phyloP scores from a whole-genome alignment of 2,888 invertebrate genomes.

The Conchocele bisecta region DNA sequence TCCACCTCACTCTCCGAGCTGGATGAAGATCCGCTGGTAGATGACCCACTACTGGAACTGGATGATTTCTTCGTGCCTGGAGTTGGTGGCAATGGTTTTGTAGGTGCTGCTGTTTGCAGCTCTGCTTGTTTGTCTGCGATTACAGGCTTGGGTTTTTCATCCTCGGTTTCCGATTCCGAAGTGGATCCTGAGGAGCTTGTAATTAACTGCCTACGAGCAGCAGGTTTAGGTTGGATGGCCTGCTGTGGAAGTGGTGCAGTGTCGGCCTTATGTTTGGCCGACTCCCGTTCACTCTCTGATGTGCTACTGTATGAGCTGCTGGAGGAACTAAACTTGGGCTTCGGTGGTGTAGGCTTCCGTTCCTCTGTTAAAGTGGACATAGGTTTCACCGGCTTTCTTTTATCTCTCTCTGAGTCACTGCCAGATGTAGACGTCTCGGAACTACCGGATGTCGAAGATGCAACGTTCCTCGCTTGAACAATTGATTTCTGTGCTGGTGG shows the following conservation, averaged over 20 bases:
- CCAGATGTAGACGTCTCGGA: conserved; percentile 26
- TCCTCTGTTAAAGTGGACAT: conserved; percentile 29
- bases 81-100: neutral
- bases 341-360: too few species aligned
- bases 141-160: neutral
- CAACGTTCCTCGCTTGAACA: neutral
- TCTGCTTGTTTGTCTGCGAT: neutral
- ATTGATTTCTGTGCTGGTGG: neutral
- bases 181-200: neutral
- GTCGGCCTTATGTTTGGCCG: too few species aligned
- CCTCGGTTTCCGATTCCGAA: neutral
- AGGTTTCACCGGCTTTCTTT: conserved; percentile 9
- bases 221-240: too few species aligned
- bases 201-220: neutral
- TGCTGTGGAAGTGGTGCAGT: too few species aligned
- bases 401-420: conserved; percentile 36
- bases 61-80: neutral
- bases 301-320: too few species aligned
- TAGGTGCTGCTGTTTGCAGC: neutral
- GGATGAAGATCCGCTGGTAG: too few species aligned
- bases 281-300: too few species aligned
- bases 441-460: conserved; percentile 10
- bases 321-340: too few species aligned
- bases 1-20: too few species aligned
- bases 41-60: too few species aligned